Evolutionary conservation across 2,888 invertebrate species (phyloP).

Genomic region (Nymphalis urticae): DNA sequence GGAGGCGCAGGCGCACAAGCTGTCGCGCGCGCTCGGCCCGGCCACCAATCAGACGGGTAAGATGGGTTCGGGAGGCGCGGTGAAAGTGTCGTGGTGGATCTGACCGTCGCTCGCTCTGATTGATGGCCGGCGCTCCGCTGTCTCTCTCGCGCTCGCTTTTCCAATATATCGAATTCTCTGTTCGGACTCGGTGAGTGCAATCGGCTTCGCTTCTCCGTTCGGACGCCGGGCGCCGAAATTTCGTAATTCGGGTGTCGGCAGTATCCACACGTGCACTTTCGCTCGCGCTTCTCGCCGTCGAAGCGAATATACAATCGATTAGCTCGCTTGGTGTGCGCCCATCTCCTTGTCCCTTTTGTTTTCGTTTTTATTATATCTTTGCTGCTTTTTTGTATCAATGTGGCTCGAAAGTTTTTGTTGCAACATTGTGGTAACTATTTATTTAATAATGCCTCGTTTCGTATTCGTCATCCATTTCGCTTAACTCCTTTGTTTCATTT

Average conservation of each 20-base stretch:
- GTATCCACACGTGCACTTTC: conserved; percentile 77
- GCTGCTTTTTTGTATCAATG: neutral
- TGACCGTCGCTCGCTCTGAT: conserved; percentile 53
- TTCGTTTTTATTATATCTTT: conserved; percentile 12
- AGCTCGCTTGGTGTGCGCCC: conserved; percentile 39
- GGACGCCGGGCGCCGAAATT: conserved; percentile 46
- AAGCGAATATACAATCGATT: conserved; percentile 41
- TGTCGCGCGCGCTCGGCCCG: conserved; percentile 65
- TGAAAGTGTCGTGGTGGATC: conserved; percentile 73
- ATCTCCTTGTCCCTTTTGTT: conserved; percentile 18
- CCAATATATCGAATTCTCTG: conserved; percentile 45
- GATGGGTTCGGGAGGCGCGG: conserved; percentile 65
- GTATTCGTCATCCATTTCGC: neutral
- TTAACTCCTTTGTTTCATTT: neutral
- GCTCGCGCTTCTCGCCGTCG: conserved; percentile 63
- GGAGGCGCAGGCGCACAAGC: conserved; percentile 80
- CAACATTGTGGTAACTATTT: conserved; percentile 3
- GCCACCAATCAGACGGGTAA: conserved; percentile 83
- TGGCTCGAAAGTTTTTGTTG: neutral
- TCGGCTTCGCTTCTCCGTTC: conserved; percentile 44
- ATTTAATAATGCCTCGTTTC: neutral
- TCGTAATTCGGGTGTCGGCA: conserved; percentile 58
- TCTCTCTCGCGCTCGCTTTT: conserved; percentile 29
- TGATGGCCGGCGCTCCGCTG: conserved; percentile 50
- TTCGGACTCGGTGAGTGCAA: conserved; percentile 56